These are phyloP conservation scores for Ectemnius lituratus DNA, from an alignment of 2,888 invertebrate species.

Conservation along the genomic window DNA sequence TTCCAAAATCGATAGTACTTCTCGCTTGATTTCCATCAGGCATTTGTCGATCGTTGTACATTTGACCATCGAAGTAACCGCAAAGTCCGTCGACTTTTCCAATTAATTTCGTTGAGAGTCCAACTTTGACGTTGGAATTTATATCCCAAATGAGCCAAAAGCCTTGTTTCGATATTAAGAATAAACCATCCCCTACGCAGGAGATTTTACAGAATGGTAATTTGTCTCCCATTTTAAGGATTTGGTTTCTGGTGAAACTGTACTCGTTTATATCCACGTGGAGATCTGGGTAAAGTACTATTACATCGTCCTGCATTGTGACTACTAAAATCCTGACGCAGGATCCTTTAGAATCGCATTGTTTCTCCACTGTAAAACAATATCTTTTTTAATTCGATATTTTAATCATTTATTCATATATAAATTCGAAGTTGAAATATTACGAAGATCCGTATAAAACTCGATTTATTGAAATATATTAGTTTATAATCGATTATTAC, in stretches of 20 bases:
- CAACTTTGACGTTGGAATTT: constrained; percentile 85
- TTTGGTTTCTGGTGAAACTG: constrained; percentile 78
- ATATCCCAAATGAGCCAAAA: constrained; percentile 87
- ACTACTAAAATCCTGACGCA: constrained; percentile 84
- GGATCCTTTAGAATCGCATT: constrained; percentile 79
- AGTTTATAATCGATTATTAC: too few species aligned
- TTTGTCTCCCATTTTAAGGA: constrained; percentile 81
- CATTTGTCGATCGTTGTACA: constrained; percentile 84
- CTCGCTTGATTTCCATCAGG: constrained; percentile 83
- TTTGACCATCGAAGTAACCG: constrained; percentile 85
- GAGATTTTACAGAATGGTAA: constrained; percentile 83
- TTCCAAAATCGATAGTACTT: constrained; percentile 86
- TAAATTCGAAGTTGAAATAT: too few species aligned
- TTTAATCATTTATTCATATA: too few species aligned
- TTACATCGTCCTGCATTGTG: constrained; percentile 83
- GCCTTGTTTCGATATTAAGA: constrained; percentile 84
- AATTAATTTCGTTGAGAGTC: constrained; percentile 82
- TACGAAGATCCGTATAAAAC: too few species aligned
- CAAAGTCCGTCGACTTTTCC: constrained; percentile 88
- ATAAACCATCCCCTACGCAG: constrained; percentile 84
- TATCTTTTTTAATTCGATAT: too few species aligned
- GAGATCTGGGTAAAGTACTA: constrained; percentile 69
- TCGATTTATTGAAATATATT: too few species aligned
- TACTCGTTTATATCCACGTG: constrained; percentile 64
- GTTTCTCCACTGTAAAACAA: constrained; percentile 82